Conservation (phyloP, 2,888 invertebrate genomes). For the Archaeoteleia sp. region DNA sequence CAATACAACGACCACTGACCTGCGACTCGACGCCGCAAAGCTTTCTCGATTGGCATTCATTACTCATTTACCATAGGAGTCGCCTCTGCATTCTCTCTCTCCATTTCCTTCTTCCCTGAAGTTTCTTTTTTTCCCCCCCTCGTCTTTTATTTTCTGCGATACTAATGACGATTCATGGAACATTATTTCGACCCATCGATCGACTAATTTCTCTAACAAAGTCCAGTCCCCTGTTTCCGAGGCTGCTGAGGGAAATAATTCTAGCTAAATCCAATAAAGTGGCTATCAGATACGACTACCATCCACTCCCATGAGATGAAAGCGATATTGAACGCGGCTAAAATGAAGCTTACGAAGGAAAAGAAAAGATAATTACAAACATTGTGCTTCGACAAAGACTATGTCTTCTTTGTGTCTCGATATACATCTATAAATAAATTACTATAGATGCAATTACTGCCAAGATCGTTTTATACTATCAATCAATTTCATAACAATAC, state of each 20-base stretch:
- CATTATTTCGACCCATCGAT: slow-evolving; percentile 45
- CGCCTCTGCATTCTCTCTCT: not conserved
- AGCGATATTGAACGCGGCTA: slow-evolving; percentile 31
- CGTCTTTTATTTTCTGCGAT: slow-evolving; percentile 3
- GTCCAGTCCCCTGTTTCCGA: slow-evolving; percentile 35
- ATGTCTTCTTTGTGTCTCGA: not conserved
- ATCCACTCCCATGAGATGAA: slow-evolving; percentile 36
- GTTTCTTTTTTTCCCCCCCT: not conserved
- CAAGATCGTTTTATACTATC: too few species aligned
- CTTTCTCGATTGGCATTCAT: slow-evolving; percentile 20
- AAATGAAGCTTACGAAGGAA: slow-evolving; percentile 38
- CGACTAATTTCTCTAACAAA: slow-evolving; percentile 46
- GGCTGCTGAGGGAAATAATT: slow-evolving; percentile 35
- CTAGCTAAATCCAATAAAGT: slow-evolving; percentile 50
- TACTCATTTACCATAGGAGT: slow-evolving; percentile 13
- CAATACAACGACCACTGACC: not conserved
- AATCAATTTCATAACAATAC: too few species aligned
- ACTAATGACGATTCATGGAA: slow-evolving; percentile 45
- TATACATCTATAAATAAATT: too few species aligned
- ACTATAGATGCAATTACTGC: too few species aligned
- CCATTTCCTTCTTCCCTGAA: slow-evolving; percentile 7
- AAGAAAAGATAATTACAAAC: slow-evolving; percentile 11
- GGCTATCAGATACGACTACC: slow-evolving; percentile 47
- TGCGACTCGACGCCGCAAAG: not conserved
- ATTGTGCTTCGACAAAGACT: not conserved